Base-by-base conservation (phyloP, 1,140 invertebrate genomes). In the Akabosia matsudoensis region DNA sequence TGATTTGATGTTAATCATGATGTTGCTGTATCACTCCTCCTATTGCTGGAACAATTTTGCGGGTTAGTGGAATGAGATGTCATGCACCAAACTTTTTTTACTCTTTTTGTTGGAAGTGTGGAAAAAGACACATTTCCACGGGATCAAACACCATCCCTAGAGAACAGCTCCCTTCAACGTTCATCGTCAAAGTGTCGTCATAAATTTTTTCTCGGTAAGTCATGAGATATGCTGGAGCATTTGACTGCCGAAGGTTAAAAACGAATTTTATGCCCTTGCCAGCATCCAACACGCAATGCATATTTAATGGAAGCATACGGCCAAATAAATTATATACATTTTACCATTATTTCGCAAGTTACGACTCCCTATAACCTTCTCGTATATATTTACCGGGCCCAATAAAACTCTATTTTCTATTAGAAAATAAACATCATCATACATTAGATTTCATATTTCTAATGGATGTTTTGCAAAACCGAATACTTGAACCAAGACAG, bases 181-280 rank as follows among this genome's bases (percentile, higher is more conserved):
- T 61, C 54, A 24, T 61, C 54, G 24, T 10, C 54, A n/a, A n/a
- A 18, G 14, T 22, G 24, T 22, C 54, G 24, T 61, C 54, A 61
- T 61, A 13, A 51, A 10, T 24, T 7, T 13, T 10, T 64, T 18
- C 24, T 10, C n/a, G n/a, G n/a, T n/a, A n/a, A n/a, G n/a, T n/a
- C n/a, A n/a, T 1, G 16, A 24, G 34, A 51, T 13, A 73, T 30
- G 75, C 70, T 7, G 31, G 28, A 67, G 31, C n/a, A 22, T 76
- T 73, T 70, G 52, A 64, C 75, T 76, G 70, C 75, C 75, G 73
- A 76, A 76, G 75, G 70, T 71, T 71, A 76, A 76, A 76, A 71
- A 71, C 73, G 64, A 76, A 10, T 30, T 67, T 67, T 67, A 67
- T n/a, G 31, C 61, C 61, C 61, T 67, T 67, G 28, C 26, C 28